These are phyloP conservation scores for Pagetopsis macropterus DNA, from an alignment of 2,797 vertebrate genomes.

Conservation along the genomic window DNA sequence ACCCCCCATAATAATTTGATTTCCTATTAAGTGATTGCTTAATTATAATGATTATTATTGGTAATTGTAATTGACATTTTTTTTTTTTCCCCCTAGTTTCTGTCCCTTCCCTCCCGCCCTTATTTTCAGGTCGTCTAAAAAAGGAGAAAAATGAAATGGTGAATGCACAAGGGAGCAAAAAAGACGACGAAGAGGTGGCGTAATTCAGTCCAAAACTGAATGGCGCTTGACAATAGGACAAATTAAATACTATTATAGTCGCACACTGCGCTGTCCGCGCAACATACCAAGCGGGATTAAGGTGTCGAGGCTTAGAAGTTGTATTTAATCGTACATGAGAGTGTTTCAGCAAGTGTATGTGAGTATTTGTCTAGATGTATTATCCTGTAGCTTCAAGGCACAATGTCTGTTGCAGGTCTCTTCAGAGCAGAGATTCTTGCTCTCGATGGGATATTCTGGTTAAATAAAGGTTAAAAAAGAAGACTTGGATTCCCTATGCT, in stretches of 20 bases:
- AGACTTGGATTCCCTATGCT: conserved; percentile 55
- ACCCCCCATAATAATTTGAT: conserved; percentile 83
- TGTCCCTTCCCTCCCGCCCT: conserved; percentile 29
- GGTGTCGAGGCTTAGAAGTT: conserved; percentile 45
- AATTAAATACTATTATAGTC: conserved; percentile 29
- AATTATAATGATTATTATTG: conserved; percentile 87
- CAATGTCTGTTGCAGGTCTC: conserved; percentile 64
- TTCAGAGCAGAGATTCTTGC: conserved; percentile 53
- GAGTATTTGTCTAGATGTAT: conserved; percentile 36
- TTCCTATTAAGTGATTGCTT: conserved; percentile 87
- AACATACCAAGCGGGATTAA: conserved; percentile 37
- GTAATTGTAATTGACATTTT: conserved; percentile 84
- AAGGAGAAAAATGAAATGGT: conserved; percentile 7
- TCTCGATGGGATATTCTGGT: conserved; percentile 72
- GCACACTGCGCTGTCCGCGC: neutral
- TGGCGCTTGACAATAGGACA: conserved; percentile 4
- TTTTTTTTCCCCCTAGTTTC: conserved; percentile 35
- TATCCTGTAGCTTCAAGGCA: conserved; percentile 73
- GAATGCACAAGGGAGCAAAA: neutral
- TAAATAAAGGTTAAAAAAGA: conserved; percentile 77
- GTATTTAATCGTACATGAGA: conserved; percentile 68
- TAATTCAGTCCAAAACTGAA: conserved; percentile 17
- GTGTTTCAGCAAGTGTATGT: conserved; percentile 33
- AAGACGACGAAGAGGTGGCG: neutral
- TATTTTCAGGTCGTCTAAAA: conserved; percentile 26